Evolutionary conservation across 2,113 vertebrate genomes (phyloP), one percentile per base, ranked within the genome.

Genomic region (Aix galericulata): DNA sequence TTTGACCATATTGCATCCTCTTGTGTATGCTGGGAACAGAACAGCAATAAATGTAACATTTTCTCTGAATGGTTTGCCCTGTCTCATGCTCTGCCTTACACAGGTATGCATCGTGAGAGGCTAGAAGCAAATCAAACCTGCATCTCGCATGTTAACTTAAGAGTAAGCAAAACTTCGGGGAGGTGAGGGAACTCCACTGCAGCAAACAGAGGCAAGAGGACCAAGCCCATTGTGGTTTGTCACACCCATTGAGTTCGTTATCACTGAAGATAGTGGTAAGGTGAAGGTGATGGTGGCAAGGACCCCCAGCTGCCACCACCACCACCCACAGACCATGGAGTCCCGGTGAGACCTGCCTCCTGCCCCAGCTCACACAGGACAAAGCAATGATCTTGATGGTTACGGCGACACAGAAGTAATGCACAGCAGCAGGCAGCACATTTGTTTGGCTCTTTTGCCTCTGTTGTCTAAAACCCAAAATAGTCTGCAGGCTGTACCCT

Each of bases 251-350:
- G 74, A 20, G 16, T 29, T 10, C 56, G 26, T 22, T 52, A 44
- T 34, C n/a, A 18, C 34, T 34, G 5, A 34, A 40, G 40, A 40
- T 40, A 13, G 40, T 40, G 40, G 40, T 40, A 40, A 40, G 40
- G 40, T 40, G 40, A 40, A 40, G 23, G 8, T 22, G 38, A 48
- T 3, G 15, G 38, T 42, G 76, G 14, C 31, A 62, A 76, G 40
- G 38, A 8, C 13, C 50, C n/a, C 36, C 48, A 22, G 17, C 36
- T 32, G 31, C 13, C 55, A 15, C 7, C n/a, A 6, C 6, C n/a
- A 6, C 5, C 0, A 2, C 3, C 29, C 40, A 17, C 1, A 10
- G 59, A 9, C 21, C 2, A 1, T 0, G 2, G 58, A 20, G 18
- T 79, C 44, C 73, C 0, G 0, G 40, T 2, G 2, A 55, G 5